Evolutionary conservation across 2,888 invertebrate species (phyloP).

Genomic region (Eupithecia abbreviata): DNA sequence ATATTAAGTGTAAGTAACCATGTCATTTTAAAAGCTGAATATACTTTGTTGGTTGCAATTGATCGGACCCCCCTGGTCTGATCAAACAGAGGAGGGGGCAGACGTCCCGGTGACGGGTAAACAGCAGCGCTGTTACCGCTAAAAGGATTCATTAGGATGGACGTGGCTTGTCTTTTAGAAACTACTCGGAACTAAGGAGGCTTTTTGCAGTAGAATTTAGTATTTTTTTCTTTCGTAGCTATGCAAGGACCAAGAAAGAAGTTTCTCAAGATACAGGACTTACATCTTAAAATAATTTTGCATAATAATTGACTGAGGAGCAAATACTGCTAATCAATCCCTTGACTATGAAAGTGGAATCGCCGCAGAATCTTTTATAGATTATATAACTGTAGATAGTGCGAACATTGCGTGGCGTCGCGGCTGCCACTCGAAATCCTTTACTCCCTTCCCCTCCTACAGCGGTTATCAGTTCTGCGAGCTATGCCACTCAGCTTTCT

Average conservation of each 20-base stretch:
- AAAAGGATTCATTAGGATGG: constrained; percentile 70
- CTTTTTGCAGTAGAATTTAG: background rate
- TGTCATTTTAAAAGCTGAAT: background rate
- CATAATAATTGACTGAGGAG: background rate
- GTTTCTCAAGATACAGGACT: background rate
- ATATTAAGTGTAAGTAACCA: background rate
- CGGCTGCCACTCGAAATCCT: too few species aligned
- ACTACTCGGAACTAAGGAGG: background rate
- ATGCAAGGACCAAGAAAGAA: background rate
- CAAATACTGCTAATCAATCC: too few species aligned
- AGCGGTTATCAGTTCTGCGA: too few species aligned
- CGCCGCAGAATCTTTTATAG: too few species aligned
- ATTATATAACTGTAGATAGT: too few species aligned
- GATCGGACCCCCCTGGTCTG: background rate
- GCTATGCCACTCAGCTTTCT: too few species aligned
- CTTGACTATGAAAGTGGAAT: background rate
- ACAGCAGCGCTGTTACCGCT: constrained; percentile 62
- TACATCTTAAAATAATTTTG: background rate
- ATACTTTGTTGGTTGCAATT: background rate
- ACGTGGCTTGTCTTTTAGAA: constrained; percentile 42
- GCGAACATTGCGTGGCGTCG: too few species aligned
- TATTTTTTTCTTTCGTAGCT: background rate
- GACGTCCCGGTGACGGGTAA: constrained; percentile 57
- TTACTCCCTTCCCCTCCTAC: too few species aligned
- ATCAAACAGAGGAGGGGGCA: constrained; percentile 2